Evolutionary conservation across 2,113 vertebrate genomes (phyloP).

Genomic region (Struthidea cinerea): DNA sequence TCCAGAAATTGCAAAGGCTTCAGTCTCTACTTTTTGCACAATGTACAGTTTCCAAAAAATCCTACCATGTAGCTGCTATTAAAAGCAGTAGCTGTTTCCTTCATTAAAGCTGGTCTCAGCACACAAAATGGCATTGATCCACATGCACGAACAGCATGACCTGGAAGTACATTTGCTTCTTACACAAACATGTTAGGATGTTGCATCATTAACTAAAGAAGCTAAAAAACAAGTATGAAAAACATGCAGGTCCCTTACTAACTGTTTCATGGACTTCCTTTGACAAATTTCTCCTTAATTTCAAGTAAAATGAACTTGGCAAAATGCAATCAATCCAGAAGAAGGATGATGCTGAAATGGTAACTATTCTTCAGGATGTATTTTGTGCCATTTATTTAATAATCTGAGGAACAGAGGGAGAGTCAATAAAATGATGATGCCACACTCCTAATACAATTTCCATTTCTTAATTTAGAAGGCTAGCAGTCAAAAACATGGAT

Average conservation of each 20-base stretch:
- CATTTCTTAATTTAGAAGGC: background rate
- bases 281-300: background rate
- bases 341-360: background rate
- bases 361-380: background rate
- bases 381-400: background rate
- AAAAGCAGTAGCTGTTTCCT: background rate
- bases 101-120: background rate
- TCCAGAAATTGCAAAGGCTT: background rate
- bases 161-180: background rate
- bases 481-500: background rate
- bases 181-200: accelerated
- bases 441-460: background rate
- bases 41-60: background rate
- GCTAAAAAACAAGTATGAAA: background rate
- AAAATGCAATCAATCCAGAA: background rate
- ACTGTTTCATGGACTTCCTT: background rate
- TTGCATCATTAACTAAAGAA: background rate
- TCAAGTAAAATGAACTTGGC: background rate
- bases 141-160: accelerated
- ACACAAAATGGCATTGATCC: background rate
- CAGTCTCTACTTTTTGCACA: background rate
- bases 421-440: background rate
- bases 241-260: background rate
- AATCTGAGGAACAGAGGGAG: background rate
- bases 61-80: background rate